Evolutionary conservation across 2,888 invertebrate genomes (phyloP), one percentile per base, ranked within the genome.

Genomic region (Adela reaumurella): DNA sequence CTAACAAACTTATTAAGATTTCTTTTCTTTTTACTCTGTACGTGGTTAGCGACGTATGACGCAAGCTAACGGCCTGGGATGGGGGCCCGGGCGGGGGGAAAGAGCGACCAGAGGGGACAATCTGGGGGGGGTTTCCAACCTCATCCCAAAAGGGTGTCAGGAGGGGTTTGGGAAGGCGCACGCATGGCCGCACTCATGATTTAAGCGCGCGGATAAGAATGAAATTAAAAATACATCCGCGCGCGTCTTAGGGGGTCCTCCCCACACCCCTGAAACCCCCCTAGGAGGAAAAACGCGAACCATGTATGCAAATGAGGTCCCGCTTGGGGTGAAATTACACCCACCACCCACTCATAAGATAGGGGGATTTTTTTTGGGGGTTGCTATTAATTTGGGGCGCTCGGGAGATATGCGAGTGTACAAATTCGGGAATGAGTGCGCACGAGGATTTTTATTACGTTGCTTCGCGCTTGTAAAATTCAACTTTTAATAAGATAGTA

Each of bases 1-100:
- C 74, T 78, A 76, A 78, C 77, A 76, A 78, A 77, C 77, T 78
- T 78, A 78, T 77, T 78, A 78, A 77, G 77, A 77, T 76, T 77
- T 77, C 77, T 74, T 77, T 78, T 78, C 77, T 78, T 77, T 77
- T 73, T 76, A 70, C 74, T 68, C 68, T 67, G 73, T 72, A 74
- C 77, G 77, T 70, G 77, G 77, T 77, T 76, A 78, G 74, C 77
- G 77, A 78, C 76, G 77, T 78, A 78, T 78, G 77, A 77, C 77
- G 77, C 74, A 70, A 72, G 74, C 74, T 67, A 68, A 67, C 70
- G 68, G 70, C 68, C 67, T 59, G 61, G 56, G n/a, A n/a, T n/a
- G n/a, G 59, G 58, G 59, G 61, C 62, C 58, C 57, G 58, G 55
- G 55, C 47, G 57, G 51, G 57, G 60, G 59, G 45, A 48, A 48